Conservation (phyloP, 2,113 vertebrate species). For the Rhea americana region DNA sequence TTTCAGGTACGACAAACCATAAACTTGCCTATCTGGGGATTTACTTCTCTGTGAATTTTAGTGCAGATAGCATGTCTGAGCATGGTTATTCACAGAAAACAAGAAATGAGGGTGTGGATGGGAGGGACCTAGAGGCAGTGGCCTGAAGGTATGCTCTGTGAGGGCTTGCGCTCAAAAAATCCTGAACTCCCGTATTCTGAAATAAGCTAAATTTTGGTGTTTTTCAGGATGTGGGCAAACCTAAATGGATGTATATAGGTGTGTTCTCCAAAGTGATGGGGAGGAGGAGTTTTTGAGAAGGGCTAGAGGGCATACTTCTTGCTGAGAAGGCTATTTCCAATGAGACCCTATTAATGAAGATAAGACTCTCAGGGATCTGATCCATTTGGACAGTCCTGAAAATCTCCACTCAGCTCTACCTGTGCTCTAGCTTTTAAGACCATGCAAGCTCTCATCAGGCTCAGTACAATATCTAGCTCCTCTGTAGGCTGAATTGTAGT, state of each 20-base stretch:
- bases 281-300: background rate
- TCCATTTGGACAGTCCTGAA: background rate
- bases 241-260: background rate
- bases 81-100: background rate
- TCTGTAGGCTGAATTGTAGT: background rate
- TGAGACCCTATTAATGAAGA: background rate
- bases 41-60: background rate
- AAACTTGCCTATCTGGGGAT: background rate
- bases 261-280: background rate
- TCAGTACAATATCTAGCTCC: background rate
- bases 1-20: background rate
- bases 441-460: background rate
- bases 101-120: background rate
- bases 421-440: rapidly evolving
- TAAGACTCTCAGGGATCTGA: background rate
- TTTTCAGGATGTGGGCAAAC: background rate
- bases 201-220: background rate
- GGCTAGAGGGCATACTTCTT: background rate
- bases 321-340: background rate
- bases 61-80: background rate
- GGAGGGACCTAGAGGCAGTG: background rate
- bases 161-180: background rate
- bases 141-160: background rate
- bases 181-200: rapidly evolving
- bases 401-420: background rate